A percentile compares a stretch with the other conserved stretches of the same genome.
Conservation (phyloP, 2,888 invertebrate genomes). For the Pantelozetes paolii region DNA sequence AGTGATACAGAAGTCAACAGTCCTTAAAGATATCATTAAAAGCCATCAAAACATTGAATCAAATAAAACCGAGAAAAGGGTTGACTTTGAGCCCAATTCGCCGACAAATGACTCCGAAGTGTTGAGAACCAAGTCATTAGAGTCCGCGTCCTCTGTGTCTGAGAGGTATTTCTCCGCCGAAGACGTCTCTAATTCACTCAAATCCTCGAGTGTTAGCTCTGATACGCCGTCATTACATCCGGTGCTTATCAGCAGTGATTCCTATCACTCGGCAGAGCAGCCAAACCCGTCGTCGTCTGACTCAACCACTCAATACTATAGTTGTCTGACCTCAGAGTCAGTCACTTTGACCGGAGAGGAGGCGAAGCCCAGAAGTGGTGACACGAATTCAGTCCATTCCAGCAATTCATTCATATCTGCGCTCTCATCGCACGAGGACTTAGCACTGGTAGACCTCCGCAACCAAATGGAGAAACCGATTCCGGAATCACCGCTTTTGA, state of each 20-base stretch:
- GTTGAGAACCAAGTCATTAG: conserved; percentile 71
- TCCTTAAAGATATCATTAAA: background rate
- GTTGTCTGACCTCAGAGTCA: conserved; percentile 16
- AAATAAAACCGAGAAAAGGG: background rate
- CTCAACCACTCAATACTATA: conserved; percentile 29
- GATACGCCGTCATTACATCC: background rate
- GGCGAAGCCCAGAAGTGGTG: conserved; percentile 44
- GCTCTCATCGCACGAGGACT: conserved; percentile 85
- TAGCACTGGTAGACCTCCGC: conserved; percentile 84
- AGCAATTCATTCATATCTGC: conserved; percentile 66
- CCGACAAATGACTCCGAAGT: conserved; percentile 58
- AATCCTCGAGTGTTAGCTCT: conserved; percentile 11
- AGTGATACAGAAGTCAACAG: background rate
- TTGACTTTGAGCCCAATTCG: conserved; percentile 38
- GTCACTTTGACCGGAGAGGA: conserved; percentile 27
- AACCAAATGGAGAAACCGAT: conserved; percentile 90
- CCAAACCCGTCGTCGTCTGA: background rate
- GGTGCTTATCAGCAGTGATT: conserved; percentile 17
- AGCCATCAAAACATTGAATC: conserved; percentile 10
- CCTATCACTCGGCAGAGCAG: conserved; percentile 22
- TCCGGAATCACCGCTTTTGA: conserved; percentile 83
- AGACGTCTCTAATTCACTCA: conserved; percentile 56
- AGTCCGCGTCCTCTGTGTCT: conserved; percentile 60
- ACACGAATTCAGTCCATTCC: conserved; percentile 49
- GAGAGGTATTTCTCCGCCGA: conserved; percentile 91